Conservation (phyloP, 64 coral and sea anemone genomes). For the Orbicella faveolata region DNA sequence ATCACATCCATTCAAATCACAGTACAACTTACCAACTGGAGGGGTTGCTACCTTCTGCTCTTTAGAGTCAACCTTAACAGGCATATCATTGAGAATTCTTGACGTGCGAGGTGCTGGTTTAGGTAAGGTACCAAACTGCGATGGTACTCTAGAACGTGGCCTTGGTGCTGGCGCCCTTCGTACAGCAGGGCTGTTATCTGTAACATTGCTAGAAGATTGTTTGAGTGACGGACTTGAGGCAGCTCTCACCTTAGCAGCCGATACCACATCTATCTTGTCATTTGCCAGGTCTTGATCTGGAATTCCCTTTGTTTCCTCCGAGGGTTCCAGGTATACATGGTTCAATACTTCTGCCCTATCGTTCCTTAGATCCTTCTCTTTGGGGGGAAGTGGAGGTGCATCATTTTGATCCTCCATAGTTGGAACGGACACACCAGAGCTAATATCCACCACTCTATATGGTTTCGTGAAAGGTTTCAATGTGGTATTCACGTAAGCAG, state of each 20-base stretch:
- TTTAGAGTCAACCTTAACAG: background rate
- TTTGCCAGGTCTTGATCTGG: constrained; percentile 40
- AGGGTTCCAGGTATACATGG: constrained; percentile 61
- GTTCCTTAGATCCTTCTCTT: constrained; percentile 45
- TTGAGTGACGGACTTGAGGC: background rate
- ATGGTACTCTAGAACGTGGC: constrained; percentile 51
- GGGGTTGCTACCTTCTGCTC: background rate
- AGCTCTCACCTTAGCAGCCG: background rate
- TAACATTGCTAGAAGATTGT: background rate
- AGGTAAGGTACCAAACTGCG: constrained; percentile 45
- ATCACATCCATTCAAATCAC: background rate
- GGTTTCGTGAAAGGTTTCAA: constrained; percentile 49
- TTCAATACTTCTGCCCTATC: constrained; percentile 6
- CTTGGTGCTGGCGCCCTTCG: constrained; percentile 50
- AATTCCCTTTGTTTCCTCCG: background rate
- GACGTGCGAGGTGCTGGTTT: constrained; percentile 37
- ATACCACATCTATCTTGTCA: constrained; percentile 11
- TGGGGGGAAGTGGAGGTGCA: constrained; percentile 62
- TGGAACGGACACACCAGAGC: constrained; percentile 22
- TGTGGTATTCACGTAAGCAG: constrained; percentile 42
- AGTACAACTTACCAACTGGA: constrained; percentile 12
- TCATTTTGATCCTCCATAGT: constrained; percentile 5
- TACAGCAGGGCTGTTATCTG: background rate
- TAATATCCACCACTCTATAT: constrained; percentile 73
- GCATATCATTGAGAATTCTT: constrained; percentile 2